Base-by-base conservation (phyloP, 2,797 vertebrate species). In the Chanos chanos region DNA sequence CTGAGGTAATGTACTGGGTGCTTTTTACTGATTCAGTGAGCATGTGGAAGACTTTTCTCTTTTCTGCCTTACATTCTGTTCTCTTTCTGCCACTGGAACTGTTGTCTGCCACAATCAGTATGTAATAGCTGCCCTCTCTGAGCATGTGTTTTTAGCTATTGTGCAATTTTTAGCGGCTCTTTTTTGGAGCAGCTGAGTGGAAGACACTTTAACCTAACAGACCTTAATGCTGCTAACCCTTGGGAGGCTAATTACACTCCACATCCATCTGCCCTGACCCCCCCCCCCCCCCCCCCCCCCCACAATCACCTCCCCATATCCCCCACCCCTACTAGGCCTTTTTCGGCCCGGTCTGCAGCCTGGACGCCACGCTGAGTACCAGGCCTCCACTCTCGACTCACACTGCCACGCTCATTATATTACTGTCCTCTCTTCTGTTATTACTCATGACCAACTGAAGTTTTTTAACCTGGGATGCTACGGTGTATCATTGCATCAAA, bases 171-270 rank as follows among this genome's bases (percentile, higher is more conserved):
- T 66, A 53, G 66, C 70, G 65, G 53, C 47, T 62, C 66, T 71
- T 73, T 64, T 71, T 21, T 51, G 58, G 24, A 45, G 59, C 44
- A 21, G 47, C 60, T 82, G 81, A 86, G 82, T 82, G 75, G 76
- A 80, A 75, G 78, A 74, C 82, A 87, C 79, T 89, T 87, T 83
- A 82, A 82, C 77, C 78, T 78, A 78, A 87, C 82, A 84, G 73
- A 82, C 80, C 67, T 77, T 86, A 89, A 89, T 89, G 82, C 80
- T 64, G 57, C 76, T 77, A 81, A 64, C 58, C 82, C 77, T 80
- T 70, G 72, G 80, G 61, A 74, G 80, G 77, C 77, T 77, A 81
- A 82, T 81, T 76, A 82, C 79, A 83, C 84, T 86, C 77, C 77
- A 86, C 73, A 80, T 86, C 79, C 83, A 87, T 90, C 82, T 83